These are phyloP conservation scores for Typhlichthys eigenmanni DNA, from an alignment of 2,797 vertebrate genomes.

Conservation along the genomic window DNA sequence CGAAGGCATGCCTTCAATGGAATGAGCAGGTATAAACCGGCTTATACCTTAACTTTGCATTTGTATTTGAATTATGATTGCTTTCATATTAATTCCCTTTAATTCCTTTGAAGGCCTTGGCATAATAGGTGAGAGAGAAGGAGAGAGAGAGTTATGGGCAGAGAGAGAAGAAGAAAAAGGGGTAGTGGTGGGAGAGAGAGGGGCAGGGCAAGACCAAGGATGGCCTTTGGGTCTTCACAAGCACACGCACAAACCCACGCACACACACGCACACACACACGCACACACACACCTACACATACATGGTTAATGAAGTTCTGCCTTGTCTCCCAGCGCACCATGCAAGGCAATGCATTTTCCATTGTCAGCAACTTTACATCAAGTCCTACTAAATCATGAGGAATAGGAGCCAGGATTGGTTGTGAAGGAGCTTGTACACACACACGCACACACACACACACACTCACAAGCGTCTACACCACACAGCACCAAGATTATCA, in stretches of 20 bases:
- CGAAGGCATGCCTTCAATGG: too few species aligned
- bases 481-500: too few species aligned
- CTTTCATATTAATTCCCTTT: too few species aligned
- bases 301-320: slow-evolving; percentile 46
- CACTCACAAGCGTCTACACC: too few species aligned
- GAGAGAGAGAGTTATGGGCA: background rate
- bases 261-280: slow-evolving; percentile 6
- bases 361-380: slow-evolving; percentile 59
- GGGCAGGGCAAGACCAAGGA: background rate
- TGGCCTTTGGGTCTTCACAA: slow-evolving; percentile 8
- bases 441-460: slow-evolving; percentile 4
- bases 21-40: too few species aligned
- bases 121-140: background rate
- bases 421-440: slow-evolving; percentile 41
- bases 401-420: slow-evolving; percentile 45
- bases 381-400: slow-evolving; percentile 65
- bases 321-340: slow-evolving; percentile 48
- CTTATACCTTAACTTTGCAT: too few species aligned
- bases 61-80: too few species aligned
- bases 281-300: slow-evolving; percentile 8
- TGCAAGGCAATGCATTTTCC: slow-evolving; percentile 34
- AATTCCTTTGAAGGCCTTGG: too few species aligned
- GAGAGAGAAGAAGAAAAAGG: background rate
- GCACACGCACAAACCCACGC: background rate
- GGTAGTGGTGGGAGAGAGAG: slow-evolving; percentile 13